Conservation (phyloP, 2,888 invertebrate genomes). For the Erebia palarica region DNA sequence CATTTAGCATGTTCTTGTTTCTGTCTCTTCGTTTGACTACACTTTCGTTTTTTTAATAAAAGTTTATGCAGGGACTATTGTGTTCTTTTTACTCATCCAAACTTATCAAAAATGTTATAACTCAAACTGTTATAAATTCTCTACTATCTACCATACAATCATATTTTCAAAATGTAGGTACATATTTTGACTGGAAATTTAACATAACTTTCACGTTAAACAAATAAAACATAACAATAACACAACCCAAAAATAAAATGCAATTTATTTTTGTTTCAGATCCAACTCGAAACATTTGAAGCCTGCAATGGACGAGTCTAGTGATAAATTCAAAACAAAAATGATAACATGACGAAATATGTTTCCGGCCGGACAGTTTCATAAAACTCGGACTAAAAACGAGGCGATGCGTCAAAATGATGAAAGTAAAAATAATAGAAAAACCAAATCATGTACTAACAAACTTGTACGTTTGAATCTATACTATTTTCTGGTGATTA, state of each 20-base stretch:
- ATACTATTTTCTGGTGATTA: constrained; percentile 60
- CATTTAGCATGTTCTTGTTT: no score
- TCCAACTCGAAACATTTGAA: constrained; percentile 47
- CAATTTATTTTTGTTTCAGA: constrained; percentile 66
- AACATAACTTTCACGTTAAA: background rate
- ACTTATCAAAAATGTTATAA: no score
- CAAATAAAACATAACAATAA: background rate
- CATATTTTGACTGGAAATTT: no score
- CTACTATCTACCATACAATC: no score
- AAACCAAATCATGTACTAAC: constrained; percentile 48
- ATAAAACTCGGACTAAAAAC: constrained; percentile 59
- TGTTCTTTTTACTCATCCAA: no score
- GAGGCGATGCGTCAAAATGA: constrained; percentile 60
- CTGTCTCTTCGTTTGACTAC: no score
- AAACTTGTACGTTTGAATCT: constrained; percentile 60
- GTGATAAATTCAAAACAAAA: constrained; percentile 51
- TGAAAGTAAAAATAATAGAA: constrained; percentile 41
- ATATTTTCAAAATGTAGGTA: no score
- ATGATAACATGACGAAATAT: constrained; percentile 77
- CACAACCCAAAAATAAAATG: background rate
- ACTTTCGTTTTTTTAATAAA: no score
- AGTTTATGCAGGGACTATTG: no score
- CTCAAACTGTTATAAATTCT: no score
- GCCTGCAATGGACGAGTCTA: constrained; percentile 46
- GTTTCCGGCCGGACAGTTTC: constrained; percentile 57